Evolutionary conservation across 2,113 vertebrate genomes (phyloP).

Genomic region (Arothron firmamentum): DNA sequence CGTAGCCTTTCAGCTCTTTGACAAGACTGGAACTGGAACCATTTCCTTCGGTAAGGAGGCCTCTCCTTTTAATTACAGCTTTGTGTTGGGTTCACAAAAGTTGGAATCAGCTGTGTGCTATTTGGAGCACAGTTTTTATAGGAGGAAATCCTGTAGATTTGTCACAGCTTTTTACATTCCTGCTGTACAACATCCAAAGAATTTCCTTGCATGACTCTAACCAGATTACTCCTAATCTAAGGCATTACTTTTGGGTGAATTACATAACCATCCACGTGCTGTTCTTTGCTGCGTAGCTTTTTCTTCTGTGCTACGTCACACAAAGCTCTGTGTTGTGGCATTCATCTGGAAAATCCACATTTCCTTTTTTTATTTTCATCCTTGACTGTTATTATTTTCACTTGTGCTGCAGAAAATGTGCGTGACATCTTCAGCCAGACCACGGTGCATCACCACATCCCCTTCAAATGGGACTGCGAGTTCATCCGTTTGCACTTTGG

Average conservation of each 20-base stretch:
- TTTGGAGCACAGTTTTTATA: not conserved
- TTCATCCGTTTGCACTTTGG: slow-evolving; percentile 97
- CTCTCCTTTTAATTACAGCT: not conserved
- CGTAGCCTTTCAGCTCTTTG: slow-evolving; percentile 96
- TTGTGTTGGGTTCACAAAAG: not conserved
- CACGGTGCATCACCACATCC: slow-evolving; percentile 93
- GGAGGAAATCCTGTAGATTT: too few species aligned
- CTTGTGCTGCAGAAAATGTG: slow-evolving; percentile 83
- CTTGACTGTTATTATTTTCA: not conserved
- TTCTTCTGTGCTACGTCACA: not conserved
- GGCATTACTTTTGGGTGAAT: slow-evolving; percentile 27
- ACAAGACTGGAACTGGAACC: slow-evolving; percentile 92
- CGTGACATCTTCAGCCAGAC: slow-evolving; percentile 98
- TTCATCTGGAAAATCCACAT: not conserved
- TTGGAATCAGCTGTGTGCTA: too few species aligned
- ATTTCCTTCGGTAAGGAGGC: slow-evolving; percentile 89
- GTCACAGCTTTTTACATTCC: not conserved
- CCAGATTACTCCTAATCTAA: slow-evolving; percentile 41
- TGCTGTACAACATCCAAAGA: not conserved
- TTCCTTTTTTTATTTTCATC: not conserved
- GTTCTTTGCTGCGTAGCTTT: not conserved
- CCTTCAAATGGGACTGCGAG: slow-evolving; percentile 98
- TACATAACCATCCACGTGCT: slow-evolving; percentile 21
- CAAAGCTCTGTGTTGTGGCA: not conserved
- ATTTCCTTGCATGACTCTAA: slow-evolving; percentile 28